A percentile compares a stretch with the other conserved stretches of the same genome.
Conservation (phyloP, 1,140 invertebrate species). For the Cardiocondyla obscurior region DNA sequence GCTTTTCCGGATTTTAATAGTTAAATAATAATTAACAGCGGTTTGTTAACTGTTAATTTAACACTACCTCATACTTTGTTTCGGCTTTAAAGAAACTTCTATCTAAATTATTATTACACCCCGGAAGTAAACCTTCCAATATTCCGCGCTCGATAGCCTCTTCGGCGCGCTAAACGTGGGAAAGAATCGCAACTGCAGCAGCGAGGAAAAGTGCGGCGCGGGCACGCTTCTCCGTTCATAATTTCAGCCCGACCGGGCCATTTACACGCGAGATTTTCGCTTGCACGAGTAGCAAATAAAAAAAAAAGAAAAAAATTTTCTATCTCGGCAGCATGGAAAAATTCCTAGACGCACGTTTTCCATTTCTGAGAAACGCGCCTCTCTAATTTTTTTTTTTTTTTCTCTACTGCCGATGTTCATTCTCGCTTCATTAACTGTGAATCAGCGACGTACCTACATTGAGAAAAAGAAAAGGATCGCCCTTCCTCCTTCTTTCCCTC, state of each 20-base stretch:
- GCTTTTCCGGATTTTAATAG: background rate
- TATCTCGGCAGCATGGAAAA: background rate
- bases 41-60: background rate
- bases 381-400: too few relatives aligned
- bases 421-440: slow-evolving; percentile 51
- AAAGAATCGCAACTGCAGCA: slow-evolving; percentile 25
- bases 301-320: background rate
- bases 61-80: background rate
- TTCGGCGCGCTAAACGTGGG: background rate
- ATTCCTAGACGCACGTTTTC: slow-evolving; percentile 15
- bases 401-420: slow-evolving; percentile 6
- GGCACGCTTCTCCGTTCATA: background rate
- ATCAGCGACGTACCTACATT: slow-evolving; percentile 47
- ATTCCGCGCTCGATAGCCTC: background rate
- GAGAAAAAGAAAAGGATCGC: slow-evolving; percentile 44
- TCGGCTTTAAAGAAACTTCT: background rate
- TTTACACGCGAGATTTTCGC: slow-evolving; percentile 25
- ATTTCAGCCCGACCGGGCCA: slow-evolving; percentile 13
- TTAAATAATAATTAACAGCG: background rate
- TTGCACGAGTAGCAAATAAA: slow-evolving; percentile 4
- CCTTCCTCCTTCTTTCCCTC: background rate
- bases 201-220: slow-evolving; percentile 22
- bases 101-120: background rate
- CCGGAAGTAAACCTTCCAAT: background rate
- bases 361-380: slow-evolving; percentile 5